Conservation (phyloP, 1,140 invertebrate genomes). For the Geopemphigus sp. region DNA sequence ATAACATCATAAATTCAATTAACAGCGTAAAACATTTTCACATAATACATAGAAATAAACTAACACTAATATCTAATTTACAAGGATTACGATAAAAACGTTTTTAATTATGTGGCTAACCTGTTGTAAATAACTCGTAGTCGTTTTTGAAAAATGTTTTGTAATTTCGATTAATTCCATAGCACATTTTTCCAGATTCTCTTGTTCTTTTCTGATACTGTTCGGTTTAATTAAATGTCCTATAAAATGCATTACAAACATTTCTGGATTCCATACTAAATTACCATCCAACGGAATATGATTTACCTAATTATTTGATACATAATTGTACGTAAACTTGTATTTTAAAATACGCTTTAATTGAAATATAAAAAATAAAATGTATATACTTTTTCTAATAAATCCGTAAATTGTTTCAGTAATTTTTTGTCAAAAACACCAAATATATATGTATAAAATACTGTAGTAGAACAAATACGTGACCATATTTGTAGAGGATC, state of each 20-base stretch:
- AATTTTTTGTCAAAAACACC: slow-evolving; percentile 46
- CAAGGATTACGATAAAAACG: too few species aligned
- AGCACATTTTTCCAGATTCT: slow-evolving; percentile 25
- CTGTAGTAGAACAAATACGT: slow-evolving; percentile 35
- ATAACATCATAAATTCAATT: too few species aligned
- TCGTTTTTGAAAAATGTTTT: slow-evolving; percentile 29
- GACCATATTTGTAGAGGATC: slow-evolving; percentile 26
- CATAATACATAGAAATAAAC: too few species aligned
- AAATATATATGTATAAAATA: slow-evolving; percentile 46
- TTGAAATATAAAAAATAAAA: not conserved
- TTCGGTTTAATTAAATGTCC: slow-evolving; percentile 34
- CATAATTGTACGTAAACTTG: not conserved
- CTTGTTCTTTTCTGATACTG: slow-evolving; percentile 1
- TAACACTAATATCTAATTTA: too few species aligned
- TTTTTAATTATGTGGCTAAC: not conserved
- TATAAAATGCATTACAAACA: slow-evolving; percentile 39
- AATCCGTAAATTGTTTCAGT: slow-evolving; percentile 36
- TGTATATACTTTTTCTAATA: slow-evolving; percentile 33
- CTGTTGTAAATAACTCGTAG: slow-evolving; percentile 9
- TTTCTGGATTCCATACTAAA: slow-evolving; percentile 45
- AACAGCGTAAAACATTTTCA: too few species aligned
- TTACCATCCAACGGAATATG: slow-evolving; percentile 43
- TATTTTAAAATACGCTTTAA: not conserved
- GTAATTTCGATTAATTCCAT: slow-evolving; percentile 25
- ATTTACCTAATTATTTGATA: slow-evolving; percentile 25